Conservation (phyloP, 1,140 invertebrate species). For the Diuraphis noxia region DNA sequence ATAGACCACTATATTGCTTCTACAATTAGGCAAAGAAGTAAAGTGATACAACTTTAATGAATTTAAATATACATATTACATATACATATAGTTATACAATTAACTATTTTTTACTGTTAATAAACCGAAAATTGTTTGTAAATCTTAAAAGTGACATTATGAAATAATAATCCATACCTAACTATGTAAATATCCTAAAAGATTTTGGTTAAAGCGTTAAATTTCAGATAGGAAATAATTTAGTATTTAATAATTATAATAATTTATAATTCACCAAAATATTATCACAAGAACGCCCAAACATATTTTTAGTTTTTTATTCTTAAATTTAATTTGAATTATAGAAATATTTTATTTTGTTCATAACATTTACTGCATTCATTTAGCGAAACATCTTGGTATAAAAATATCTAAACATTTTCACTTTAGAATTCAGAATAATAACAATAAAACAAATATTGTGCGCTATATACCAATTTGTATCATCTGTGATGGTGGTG, state of each 20-base stretch:
- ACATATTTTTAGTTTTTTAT: not conserved
- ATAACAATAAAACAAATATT: constrained; percentile 12
- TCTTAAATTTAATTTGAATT: not conserved
- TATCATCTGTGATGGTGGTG: not conserved
- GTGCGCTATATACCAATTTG: not conserved
- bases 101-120: not conserved
- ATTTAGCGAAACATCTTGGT: not conserved
- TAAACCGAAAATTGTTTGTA: not conserved
- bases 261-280: not conserved
- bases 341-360: not conserved
- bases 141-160: not conserved
- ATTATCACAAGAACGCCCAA: not conserved
- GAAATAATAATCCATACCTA: not conserved
- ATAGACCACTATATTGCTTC: too few relatives aligned
- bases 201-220: not conserved
- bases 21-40: too few relatives aligned
- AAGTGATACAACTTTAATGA: too few relatives aligned
- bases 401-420: not conserved
- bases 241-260: not conserved
- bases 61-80: not conserved
- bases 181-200: not conserved
- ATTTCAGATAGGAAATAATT: not conserved
- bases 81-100: too few relatives aligned
- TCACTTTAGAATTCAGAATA: not conserved
- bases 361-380: not conserved